phyloP scores from a whole-genome alignment of 1,140 invertebrate genomes.

The Saccostrea glomerata region DNA sequence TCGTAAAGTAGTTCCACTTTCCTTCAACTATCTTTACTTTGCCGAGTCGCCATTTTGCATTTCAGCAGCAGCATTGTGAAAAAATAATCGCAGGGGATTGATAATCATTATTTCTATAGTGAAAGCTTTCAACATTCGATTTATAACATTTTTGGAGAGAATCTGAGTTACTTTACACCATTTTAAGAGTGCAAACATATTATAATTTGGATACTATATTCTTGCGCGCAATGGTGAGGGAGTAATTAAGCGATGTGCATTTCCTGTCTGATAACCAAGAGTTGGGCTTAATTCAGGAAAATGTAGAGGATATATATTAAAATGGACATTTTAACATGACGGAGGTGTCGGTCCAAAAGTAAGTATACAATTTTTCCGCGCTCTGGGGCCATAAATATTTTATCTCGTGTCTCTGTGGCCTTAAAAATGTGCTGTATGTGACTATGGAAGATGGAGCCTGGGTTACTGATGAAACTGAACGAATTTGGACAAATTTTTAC shows the following conservation, averaged over 20 bases:
- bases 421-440: neutral
- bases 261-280: slow-evolving; percentile 34
- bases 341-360: slow-evolving; percentile 36
- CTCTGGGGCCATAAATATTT: neutral
- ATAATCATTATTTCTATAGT: neutral
- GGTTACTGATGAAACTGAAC: slow-evolving; percentile 11
- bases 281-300: slow-evolving; percentile 20
- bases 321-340: slow-evolving; percentile 36
- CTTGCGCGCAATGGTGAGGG: neutral
- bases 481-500: neutral
- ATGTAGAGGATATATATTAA: slow-evolving; percentile 32
- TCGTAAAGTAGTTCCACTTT: slow-evolving; percentile 18
- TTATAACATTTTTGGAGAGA: neutral
- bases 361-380: neutral
- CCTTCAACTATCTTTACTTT: neutral
- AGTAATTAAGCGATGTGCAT: slow-evolving; percentile 30
- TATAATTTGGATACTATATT: slow-evolving; percentile 19
- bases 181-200: neutral
- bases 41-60: slow-evolving; percentile 36
- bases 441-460: slow-evolving; percentile 21
- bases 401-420: neutral
- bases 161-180: neutral
- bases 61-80: slow-evolving; percentile 7
- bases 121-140: neutral
- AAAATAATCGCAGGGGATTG: neutral